phyloP scores from a whole-genome alignment of 2,888 invertebrate genomes.

The Sinelater perroti region DNA sequence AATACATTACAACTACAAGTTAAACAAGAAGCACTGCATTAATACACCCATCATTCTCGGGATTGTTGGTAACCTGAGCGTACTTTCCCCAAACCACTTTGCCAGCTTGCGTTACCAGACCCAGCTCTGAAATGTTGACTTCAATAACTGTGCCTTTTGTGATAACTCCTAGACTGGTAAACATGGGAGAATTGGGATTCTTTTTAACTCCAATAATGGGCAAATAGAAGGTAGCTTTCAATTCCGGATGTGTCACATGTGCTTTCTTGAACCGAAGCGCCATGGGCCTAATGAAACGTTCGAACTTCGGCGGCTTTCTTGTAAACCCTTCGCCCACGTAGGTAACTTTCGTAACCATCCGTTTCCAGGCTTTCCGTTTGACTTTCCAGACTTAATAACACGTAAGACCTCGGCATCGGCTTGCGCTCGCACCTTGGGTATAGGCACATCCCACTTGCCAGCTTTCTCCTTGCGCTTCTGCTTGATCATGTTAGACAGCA shows the following conservation, averaged over 20 bases:
- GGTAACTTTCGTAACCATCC: slow-evolving; percentile 99
- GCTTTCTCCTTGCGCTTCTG: slow-evolving; percentile 99
- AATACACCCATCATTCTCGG: slow-evolving; percentile 99
- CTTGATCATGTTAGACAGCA: slow-evolving; percentile 98
- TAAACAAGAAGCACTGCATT: slow-evolving; percentile 97
- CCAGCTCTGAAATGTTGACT: slow-evolving; percentile 97
- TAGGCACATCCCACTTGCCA: slow-evolving; percentile 99
- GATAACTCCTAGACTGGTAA: slow-evolving; percentile 95
- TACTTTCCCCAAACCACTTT: slow-evolving; percentile 99
- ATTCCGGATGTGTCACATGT: slow-evolving; percentile 98
- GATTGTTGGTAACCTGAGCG: slow-evolving; percentile 99
- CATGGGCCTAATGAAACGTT: slow-evolving; percentile 98
- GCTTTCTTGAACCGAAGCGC: slow-evolving; percentile 95
- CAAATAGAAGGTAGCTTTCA: slow-evolving; percentile 96
- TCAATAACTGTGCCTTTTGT: slow-evolving; percentile 98
- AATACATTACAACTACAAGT: slow-evolving; percentile 48
- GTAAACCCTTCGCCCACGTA: slow-evolving; percentile 99
- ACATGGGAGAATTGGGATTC: slow-evolving; percentile 97
- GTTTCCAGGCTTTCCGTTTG: slow-evolving; percentile 97
- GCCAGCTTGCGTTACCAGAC: slow-evolving; percentile 97
- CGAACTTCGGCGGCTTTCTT: slow-evolving; percentile 98
- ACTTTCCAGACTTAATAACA: slow-evolving; percentile 90
- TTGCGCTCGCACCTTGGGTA: slow-evolving; percentile 97
- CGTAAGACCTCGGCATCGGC: slow-evolving; percentile 97
- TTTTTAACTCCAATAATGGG: slow-evolving; percentile 99